Percentiles rank a stretch among this genome's conserved stretches.
Evolutionary conservation across 30 jellyfish, hydroid and myxozoan species (phyloP).

Genomic region (Pelagia noctiluca): DNA sequence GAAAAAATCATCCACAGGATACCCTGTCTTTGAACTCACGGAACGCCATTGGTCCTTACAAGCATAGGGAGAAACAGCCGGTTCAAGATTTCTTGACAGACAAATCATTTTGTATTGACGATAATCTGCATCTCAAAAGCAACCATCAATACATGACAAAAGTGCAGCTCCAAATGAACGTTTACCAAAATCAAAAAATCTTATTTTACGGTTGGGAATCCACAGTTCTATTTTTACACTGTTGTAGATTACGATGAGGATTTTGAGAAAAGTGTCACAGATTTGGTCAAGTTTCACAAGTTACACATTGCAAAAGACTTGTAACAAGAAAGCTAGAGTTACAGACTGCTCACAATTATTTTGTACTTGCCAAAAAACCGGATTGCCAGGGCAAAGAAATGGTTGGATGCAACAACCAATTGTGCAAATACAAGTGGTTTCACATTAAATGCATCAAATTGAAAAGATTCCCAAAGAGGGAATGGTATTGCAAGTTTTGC

Average conservation of each 20-base stretch:
- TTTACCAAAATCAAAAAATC: neutral
- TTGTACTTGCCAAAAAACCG: slow-evolving; percentile 8
- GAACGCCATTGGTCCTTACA: neutral
- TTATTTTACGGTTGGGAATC: slow-evolving; percentile 32
- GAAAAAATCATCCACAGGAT: too few species aligned
- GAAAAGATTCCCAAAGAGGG: slow-evolving; percentile 11
- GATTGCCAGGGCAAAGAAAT: neutral
- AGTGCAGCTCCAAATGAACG: slow-evolving; percentile 1
- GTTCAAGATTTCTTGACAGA: neutral
- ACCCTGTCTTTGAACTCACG: too few species aligned
- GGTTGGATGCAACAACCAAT: neutral
- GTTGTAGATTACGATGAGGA: neutral
- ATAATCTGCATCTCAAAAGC: neutral
- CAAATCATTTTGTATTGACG: neutral
- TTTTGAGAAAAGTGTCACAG: neutral
- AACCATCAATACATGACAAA: neutral
- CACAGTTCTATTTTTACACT: slow-evolving; percentile 1
- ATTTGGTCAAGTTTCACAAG: neutral
- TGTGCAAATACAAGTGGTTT: slow-evolving; percentile 12
- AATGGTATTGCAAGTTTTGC: slow-evolving; percentile 4
- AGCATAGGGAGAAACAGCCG: neutral
- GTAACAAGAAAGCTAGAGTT: neutral
- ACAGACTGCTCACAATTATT: neutral
- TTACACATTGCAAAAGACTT: neutral
- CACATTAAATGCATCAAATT: slow-evolving; percentile 5